Evolutionary conservation across 1,140 invertebrate species (phyloP).

Genomic region (Rhizoglyphus robini): DNA sequence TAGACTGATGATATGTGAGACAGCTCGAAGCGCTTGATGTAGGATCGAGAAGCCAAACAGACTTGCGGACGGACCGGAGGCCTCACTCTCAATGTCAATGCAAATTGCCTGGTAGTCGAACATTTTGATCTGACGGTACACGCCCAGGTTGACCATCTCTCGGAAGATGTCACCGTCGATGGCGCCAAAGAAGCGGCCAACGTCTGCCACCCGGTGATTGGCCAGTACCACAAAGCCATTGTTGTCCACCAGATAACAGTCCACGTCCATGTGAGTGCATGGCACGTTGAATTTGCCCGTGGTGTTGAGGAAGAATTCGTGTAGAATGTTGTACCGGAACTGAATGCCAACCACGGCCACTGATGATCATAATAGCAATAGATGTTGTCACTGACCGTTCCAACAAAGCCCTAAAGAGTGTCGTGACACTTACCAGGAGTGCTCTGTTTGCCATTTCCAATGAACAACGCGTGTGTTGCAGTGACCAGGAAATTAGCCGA

Average conservation of each 20-base stretch:
- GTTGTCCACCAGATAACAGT: constrained; percentile 81
- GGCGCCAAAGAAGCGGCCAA: constrained; percentile 15
- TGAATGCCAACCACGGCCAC: neutral
- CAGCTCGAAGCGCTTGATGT: neutral
- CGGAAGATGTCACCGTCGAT: constrained; percentile 7
- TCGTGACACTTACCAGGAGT: neutral
- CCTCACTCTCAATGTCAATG: constrained; percentile 44
- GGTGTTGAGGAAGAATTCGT: neutral
- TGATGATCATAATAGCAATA: neutral
- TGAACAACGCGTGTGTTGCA: constrained; percentile 75
- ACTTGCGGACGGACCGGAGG: constrained; percentile 33
- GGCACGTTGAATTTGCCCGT: constrained; percentile 5
- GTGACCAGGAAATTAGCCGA: neutral
- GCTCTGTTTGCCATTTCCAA: constrained; percentile 48
- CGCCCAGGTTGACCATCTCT: neutral
- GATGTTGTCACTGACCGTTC: neutral
- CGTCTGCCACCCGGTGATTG: neutral
- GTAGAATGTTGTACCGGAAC: constrained; percentile 3
- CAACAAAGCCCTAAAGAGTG: neutral
- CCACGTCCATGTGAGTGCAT: constrained; percentile 36
- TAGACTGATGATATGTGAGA: neutral
- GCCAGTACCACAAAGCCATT: constrained; percentile 73
- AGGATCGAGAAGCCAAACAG: constrained; percentile 22
- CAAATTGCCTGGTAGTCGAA: constrained; percentile 77
- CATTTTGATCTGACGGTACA: constrained; percentile 43